phyloP scores from a whole-genome alignment of 2,797 vertebrate species.

The Discoglossus pictus region DNA sequence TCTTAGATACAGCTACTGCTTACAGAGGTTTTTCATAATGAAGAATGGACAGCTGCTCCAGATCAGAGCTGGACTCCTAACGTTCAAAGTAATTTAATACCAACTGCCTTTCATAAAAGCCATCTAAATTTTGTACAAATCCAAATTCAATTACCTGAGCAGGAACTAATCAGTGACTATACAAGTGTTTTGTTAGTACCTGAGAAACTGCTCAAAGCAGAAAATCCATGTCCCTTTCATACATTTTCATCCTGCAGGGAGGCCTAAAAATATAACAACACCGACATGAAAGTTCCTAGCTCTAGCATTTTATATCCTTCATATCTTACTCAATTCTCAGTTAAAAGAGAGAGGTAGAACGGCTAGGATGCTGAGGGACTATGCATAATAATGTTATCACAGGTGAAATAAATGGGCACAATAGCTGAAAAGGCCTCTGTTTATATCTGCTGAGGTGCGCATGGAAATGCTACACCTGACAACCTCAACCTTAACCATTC shows the following conservation, averaged over 20 bases:
- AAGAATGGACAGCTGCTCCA: constrained; percentile 54
- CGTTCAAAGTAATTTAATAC: constrained; percentile 63
- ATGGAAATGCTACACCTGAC: constrained; percentile 26
- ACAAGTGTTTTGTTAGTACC: constrained; percentile 47
- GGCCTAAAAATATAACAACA: constrained; percentile 49
- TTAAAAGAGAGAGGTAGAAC: constrained; percentile 28
- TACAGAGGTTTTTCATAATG: constrained; percentile 51
- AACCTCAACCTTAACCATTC: constrained; percentile 6
- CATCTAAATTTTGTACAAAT: constrained; percentile 62
- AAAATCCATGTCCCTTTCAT: constrained; percentile 50
- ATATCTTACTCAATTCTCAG: constrained; percentile 42
- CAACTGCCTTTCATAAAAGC: constrained; percentile 59
- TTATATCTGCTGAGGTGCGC: constrained; percentile 26
- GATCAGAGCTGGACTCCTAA: constrained; percentile 53
- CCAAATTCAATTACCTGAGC: constrained; percentile 61
- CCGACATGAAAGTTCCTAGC: constrained; percentile 51
- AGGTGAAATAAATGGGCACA: constrained; percentile 25
- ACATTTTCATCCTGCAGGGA: constrained; percentile 50
- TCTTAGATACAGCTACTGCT: constrained; percentile 39
- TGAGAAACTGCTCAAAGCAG: constrained; percentile 50
- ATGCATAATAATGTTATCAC: constrained; percentile 43
- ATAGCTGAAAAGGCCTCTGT: constrained; percentile 28
- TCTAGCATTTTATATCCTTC: constrained; percentile 33
- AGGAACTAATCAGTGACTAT: constrained; percentile 57
- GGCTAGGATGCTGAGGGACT: constrained; percentile 15